Conservation (phyloP, 2,888 invertebrate species). For the Thymelicus lineola region DNA sequence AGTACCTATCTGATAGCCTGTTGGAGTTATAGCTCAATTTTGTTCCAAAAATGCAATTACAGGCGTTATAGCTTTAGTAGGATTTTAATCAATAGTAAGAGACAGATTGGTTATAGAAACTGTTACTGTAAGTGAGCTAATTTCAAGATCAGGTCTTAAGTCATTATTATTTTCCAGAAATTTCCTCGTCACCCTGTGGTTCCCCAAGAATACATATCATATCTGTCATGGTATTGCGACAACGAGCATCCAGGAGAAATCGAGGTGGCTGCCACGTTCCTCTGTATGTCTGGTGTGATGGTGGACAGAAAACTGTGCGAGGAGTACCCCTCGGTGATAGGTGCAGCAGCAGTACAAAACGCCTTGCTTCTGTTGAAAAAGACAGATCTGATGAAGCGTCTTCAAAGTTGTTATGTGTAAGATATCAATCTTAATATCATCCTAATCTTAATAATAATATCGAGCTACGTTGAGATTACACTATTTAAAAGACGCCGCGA, state of each 20-base stretch:
- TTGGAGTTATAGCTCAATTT: no score
- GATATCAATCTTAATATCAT: slow-evolving; percentile 42
- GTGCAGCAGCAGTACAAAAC: slow-evolving; percentile 62
- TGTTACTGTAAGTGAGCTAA: no score
- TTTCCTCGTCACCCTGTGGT: slow-evolving; percentile 66
- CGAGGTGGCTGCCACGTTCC: slow-evolving; percentile 66
- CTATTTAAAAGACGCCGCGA: no score
- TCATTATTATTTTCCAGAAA: slow-evolving; percentile 51
- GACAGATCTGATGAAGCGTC: slow-evolving; percentile 48
- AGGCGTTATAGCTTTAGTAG: no score
- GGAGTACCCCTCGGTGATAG: slow-evolving; percentile 67
- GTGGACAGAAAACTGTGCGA: slow-evolving; percentile 56
- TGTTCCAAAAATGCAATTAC: no score
- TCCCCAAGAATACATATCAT: slow-evolving; percentile 68
- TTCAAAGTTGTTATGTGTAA: slow-evolving; percentile 59
- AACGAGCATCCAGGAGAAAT: slow-evolving; percentile 55
- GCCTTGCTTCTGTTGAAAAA: slow-evolving; percentile 60
- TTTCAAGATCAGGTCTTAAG: no score
- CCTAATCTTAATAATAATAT: no score
- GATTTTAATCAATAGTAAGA: no score
- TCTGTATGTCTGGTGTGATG: slow-evolving; percentile 65
- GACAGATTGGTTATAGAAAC: no score
- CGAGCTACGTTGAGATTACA: no score
- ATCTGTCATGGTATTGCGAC: slow-evolving; percentile 67
- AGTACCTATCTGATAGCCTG: no score